phyloP scores from a whole-genome alignment of 2,113 vertebrate genomes.

The Dasyurus viverrinus region DNA sequence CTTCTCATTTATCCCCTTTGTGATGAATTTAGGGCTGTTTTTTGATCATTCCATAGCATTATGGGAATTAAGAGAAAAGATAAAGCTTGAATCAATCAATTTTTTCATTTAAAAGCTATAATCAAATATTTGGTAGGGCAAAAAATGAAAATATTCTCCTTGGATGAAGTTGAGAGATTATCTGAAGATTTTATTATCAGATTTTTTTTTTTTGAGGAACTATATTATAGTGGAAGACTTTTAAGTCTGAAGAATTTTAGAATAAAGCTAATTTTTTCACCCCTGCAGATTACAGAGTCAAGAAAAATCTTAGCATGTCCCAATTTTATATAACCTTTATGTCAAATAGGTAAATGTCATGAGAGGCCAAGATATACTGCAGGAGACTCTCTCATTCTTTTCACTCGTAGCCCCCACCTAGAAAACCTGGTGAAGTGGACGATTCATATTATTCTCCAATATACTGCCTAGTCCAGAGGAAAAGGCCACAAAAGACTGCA shows the following conservation, averaged over 20 bases:
- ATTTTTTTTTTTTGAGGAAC: background rate
- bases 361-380: background rate
- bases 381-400: background rate
- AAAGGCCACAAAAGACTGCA: background rate
- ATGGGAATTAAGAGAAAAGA: background rate
- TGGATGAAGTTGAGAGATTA: background rate
- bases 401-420: background rate
- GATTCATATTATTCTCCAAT: background rate
- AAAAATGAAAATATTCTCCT: background rate
- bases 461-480: too few species aligned
- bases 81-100: background rate
- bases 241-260: background rate
- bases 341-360: background rate
- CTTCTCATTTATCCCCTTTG: background rate
- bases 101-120: background rate
- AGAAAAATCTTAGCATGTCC: background rate
- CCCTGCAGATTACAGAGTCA: background rate
- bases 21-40: background rate
- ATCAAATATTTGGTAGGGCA: background rate
- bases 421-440: background rate
- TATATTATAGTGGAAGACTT: background rate
- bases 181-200: background rate
- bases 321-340: background rate
- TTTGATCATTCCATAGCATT: background rate
- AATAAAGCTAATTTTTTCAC: background rate